Evolutionary conservation across 2,888 invertebrate genomes (phyloP).

Genomic region (Perizoma affinitatum): DNA sequence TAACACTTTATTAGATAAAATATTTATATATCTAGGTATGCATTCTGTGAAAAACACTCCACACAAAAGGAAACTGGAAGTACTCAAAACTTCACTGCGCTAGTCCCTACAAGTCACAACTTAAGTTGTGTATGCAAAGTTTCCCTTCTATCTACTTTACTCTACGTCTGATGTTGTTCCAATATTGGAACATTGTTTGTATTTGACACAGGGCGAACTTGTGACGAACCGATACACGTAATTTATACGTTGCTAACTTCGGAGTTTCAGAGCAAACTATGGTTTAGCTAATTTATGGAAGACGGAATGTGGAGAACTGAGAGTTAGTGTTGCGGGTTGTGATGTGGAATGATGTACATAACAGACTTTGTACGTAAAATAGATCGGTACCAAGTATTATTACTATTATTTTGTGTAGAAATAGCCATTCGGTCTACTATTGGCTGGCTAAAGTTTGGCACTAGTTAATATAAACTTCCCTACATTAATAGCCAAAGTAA

Average conservation of each 20-base stretch:
- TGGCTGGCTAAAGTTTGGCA: too few species aligned
- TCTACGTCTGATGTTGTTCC: conserved; percentile 29
- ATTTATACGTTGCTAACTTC: conserved; percentile 28
- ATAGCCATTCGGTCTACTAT: too few species aligned
- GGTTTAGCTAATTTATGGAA: conserved; percentile 26
- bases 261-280: conserved; percentile 22
- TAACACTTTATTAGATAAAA: too few species aligned
- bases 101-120: conserved; percentile 5
- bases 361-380: too few species aligned
- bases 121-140: conserved; percentile 12
- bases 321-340: conserved; percentile 1
- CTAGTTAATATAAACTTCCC: too few species aligned
- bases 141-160: neutral
- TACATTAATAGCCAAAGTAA: too few species aligned
- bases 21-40: too few species aligned
- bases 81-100: neutral
- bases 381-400: too few species aligned
- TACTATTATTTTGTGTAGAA: too few species aligned
- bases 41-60: neutral
- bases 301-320: conserved; percentile 11
- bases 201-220: conserved; percentile 38
- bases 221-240: conserved; percentile 34
- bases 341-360: neutral
- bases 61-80: neutral
- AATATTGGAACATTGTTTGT: conserved; percentile 40